These are phyloP conservation scores for Drosophila guanche DNA, from an alignment of 1,140 invertebrate species.

Conservation along the genomic window DNA sequence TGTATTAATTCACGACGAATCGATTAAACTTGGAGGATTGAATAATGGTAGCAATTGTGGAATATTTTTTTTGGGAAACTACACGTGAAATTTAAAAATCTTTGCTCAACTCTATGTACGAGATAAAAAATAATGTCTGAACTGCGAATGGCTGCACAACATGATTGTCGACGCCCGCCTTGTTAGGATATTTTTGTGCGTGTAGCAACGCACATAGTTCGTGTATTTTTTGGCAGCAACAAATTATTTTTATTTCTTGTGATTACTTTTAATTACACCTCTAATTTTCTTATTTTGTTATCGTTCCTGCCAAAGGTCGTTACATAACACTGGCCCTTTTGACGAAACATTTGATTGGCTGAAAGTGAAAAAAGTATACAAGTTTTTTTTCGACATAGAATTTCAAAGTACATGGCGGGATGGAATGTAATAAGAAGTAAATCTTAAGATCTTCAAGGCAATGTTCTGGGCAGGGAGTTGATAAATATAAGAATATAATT, in stretches of 20 bases:
- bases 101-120: constrained; percentile 34
- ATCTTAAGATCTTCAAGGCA: too few relatives aligned
- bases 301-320: constrained; percentile 1
- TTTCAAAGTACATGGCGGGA: too few relatives aligned
- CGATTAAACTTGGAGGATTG: constrained; percentile 1
- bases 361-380: too few relatives aligned
- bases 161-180: constrained; percentile 36
- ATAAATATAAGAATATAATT: too few relatives aligned
- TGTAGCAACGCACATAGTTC: constrained; percentile 8
- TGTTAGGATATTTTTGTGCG: constrained; percentile 22
- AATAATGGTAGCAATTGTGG: constrained; percentile 23
- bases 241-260: too few relatives aligned
- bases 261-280: constrained; percentile 8
- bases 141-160: constrained; percentile 10
- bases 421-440: too few relatives aligned
- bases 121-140: constrained; percentile 57
- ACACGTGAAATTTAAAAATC: constrained; percentile 74
- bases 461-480: too few relatives aligned
- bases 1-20: constrained; percentile 5
- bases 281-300: neutral
- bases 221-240: constrained; percentile 31
- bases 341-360: too few relatives aligned
- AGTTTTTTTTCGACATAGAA: too few relatives aligned
- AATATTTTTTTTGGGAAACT: constrained; percentile 51
- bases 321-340: too few relatives aligned